These are phyloP conservation scores for Catharus bicknelli DNA, from an alignment of 2,113 vertebrate genomes.

Conservation along the genomic window DNA sequence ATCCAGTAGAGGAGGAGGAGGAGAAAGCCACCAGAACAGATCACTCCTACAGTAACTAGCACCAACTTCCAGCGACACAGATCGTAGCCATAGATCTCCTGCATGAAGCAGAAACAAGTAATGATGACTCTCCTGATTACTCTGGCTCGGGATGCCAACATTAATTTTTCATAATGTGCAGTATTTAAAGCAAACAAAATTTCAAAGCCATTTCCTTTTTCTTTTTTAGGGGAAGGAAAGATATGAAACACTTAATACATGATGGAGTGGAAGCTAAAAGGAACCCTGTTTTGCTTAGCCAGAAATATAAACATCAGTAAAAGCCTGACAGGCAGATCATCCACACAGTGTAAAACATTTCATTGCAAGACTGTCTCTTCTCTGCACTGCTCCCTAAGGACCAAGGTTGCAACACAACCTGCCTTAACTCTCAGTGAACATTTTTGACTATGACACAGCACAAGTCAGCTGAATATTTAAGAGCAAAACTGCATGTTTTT, in stretches of 20 bases:
- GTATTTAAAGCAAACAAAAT: not conserved
- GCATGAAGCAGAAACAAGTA: not conserved
- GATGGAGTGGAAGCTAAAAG: not conserved
- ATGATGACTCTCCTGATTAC: not conserved
- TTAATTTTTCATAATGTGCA: not conserved
- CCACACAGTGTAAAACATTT: not conserved
- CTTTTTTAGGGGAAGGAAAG: not conserved
- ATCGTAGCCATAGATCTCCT: constrained; percentile 92
- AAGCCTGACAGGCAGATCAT: not conserved
- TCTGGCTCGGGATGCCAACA: not conserved
- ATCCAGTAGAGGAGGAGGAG: constrained; percentile 98
- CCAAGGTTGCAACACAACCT: not conserved
- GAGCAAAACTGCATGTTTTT: not conserved
- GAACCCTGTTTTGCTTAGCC: not conserved
- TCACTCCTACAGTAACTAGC: constrained; percentile 83
- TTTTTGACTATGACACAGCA: not conserved
- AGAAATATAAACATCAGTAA: not conserved
- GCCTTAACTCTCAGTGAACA: not conserved
- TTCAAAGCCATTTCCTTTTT: not conserved
- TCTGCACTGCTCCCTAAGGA: not conserved
- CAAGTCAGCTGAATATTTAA: not conserved
- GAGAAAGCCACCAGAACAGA: constrained; percentile 92
- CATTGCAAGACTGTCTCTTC: not conserved
- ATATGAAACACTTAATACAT: not conserved
- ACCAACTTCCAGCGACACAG: constrained; percentile 90